Evolutionary conservation across 2,113 vertebrate species (phyloP).

Genomic region (Origma solitaria): DNA sequence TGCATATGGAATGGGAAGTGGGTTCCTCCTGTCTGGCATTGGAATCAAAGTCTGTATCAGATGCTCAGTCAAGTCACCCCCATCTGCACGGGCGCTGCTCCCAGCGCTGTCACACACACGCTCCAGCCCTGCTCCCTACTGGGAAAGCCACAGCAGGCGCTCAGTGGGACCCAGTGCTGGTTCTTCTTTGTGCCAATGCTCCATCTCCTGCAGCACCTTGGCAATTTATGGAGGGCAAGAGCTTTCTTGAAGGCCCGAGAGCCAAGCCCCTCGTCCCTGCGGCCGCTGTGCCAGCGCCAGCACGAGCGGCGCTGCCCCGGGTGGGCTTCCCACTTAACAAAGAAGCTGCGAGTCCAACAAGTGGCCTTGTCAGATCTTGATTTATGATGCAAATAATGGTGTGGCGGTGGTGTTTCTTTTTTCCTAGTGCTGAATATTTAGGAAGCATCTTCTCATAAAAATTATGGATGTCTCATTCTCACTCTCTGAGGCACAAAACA

Average conservation of each 20-base stretch:
- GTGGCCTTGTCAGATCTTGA: conserved; percentile 64
- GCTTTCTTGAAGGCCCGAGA: conserved; percentile 10
- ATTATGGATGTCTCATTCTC: conserved; percentile 69
- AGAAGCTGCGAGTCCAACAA: conserved; percentile 62
- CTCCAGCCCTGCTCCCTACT: conserved; percentile 3
- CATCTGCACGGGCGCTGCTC: neutral
- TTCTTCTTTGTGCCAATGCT: conserved; percentile 16
- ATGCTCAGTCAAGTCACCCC: conserved; percentile 3
- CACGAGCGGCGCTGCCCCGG: neutral
- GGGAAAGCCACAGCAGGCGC: neutral
- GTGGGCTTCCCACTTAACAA: conserved; percentile 22
- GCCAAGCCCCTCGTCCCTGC: conserved; percentile 15
- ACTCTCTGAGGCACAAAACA: conserved; percentile 72
- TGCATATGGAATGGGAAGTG: conserved; percentile 30
- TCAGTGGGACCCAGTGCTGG: neutral
- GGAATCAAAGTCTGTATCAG: conserved; percentile 2
- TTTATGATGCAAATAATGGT: conserved; percentile 65
- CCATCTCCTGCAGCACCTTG: conserved; percentile 52
- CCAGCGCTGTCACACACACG: neutral
- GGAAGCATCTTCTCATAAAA: conserved; percentile 74
- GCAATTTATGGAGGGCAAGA: conserved; percentile 33
- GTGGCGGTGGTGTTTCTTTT: conserved; percentile 56
- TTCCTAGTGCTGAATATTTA: conserved; percentile 69
- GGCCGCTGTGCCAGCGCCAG: neutral
- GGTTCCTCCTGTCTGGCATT: conserved; percentile 52